Base-by-base conservation (phyloP, 2,888 invertebrate genomes). In the Girardia tigrina region DNA sequence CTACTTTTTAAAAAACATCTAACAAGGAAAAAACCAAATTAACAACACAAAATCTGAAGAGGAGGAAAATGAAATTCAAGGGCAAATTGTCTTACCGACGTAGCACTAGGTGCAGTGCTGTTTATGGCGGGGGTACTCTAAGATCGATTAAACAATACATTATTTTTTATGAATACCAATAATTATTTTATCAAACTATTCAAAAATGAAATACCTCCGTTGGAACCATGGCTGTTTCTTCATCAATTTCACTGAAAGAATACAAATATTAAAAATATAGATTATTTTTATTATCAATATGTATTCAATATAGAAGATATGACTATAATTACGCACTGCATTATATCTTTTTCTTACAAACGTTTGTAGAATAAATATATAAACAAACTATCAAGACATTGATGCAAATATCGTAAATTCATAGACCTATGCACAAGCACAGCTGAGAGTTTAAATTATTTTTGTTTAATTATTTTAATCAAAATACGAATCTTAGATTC, bases 111-210 rank as follows among this genome's bases (percentile, higher is more conserved):
- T n/a, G n/a, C 4, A 56, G 56, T 56, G 6, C 23, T 56, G 23
- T n/a, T n/a, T n/a, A 16, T 23, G 6, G 23, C 56, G 4, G 56
- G 56, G 23, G 6, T 56, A 56, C n/a, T 56, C 56, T 56, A 56
- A 56, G 56, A 56, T 56, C 16, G 56, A 23, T 56, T 56, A 12
- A 56, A 8, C n/a, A 56, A 12, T 12, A 36, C 36, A 56, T 20
- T 56, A 36, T 12, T 36, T n/a, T n/a, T n/a, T n/a, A 56, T 20
- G n/a, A 56, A 56, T 12, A 12, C 6, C 23, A 56, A 56, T 56
- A 56, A 56, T 56, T 36, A 36, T 36, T 36, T 36, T 36, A 36
- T n/a, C n/a, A n/a, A n/a, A n/a, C n/a, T n/a, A n/a, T n/a, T n/a
- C n/a, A 36, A 36, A 12, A 4, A 56, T 20, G n/a, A 20, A n/a